Evolutionary conservation across 2,113 vertebrate genomes (phyloP), one percentile per base, ranked within the genome.

Genomic region (Clinocottus analis): DNA sequence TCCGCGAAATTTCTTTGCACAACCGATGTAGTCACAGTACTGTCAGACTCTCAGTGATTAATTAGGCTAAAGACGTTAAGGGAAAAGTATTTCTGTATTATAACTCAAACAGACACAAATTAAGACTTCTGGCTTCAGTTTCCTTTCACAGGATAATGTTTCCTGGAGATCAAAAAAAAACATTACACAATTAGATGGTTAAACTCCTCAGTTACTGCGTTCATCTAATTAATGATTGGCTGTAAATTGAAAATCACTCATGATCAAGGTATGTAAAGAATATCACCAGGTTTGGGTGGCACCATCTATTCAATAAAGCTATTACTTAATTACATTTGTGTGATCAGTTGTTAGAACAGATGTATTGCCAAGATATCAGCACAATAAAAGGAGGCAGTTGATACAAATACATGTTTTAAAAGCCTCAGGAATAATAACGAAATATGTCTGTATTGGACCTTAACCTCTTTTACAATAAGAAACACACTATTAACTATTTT

Each of bases 1-100:
- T 55, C 0, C 31, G 17, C 7, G 21, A 66, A 79, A 29, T 79
- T 67, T 84, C 60, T 83, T 33, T 91, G 63, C 85, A 41, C 71
- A 89, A 89, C 23, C 4, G 0, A 27, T 35, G 33, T 39, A 64
- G 11, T 43, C 19, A n/a, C 3, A 12, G 35, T 12, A 29, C 21
- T 53, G 47, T 5, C 23, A 10, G 17, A 17, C 59, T 71, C 19
- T 47, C 9, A 41, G 7, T 59, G 21, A 43, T 19, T 68, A 45
- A 23, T 27, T 1, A 17, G 25, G 2, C 17, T 11, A 7, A 9
- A 13, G 21, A 2, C 31, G 29, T 7, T 0, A 56, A 11, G 62
- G 13, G 16, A 39, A 63, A 16, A 2, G n/a, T 21, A 78, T 49
- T 14, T 62, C 27, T 27, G 8, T 45, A n/a, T 78, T 56, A 37